Conservation (phyloP, 2,888 invertebrate species). For the Apoda limacodes region DNA sequence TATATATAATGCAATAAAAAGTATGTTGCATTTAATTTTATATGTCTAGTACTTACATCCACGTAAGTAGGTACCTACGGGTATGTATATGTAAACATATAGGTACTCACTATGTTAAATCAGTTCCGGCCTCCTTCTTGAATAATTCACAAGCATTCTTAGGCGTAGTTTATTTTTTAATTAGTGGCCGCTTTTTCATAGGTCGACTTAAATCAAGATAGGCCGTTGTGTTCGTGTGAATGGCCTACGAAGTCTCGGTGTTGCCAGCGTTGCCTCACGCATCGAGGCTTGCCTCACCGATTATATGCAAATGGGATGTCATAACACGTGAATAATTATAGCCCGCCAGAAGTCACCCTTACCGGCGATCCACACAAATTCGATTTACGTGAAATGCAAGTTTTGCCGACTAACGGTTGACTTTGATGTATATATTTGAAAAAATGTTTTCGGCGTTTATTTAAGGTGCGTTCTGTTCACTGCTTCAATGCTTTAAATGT, state of each 20-base stretch:
- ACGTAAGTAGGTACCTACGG: too few relatives aligned
- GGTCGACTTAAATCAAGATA: slow-evolving; percentile 62
- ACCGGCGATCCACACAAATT: slow-evolving; percentile 59
- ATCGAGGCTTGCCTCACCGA: slow-evolving; percentile 53
- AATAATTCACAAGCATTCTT: slow-evolving; percentile 52
- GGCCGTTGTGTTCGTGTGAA: slow-evolving; percentile 55
- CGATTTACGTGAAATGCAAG: slow-evolving; percentile 63
- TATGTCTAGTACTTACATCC: too few relatives aligned
- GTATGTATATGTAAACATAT: too few relatives aligned
- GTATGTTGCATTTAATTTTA: too few relatives aligned
- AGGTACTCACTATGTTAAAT: slow-evolving; percentile 38
- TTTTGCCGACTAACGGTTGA: slow-evolving; percentile 42
- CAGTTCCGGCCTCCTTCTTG: slow-evolving; percentile 47
- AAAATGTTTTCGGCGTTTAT: too few relatives aligned
- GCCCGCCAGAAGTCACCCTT: slow-evolving; percentile 62
- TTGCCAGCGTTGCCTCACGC: slow-evolving; percentile 56
- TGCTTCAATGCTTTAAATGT: too few relatives aligned
- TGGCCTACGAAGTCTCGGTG: slow-evolving; percentile 44
- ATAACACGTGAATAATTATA: slow-evolving; percentile 69
- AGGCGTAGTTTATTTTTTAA: slow-evolving; percentile 66
- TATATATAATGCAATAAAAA: too few relatives aligned
- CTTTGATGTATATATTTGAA: slow-evolving; percentile 41
- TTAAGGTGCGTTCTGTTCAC: too few relatives aligned
- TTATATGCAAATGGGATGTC: slow-evolving; percentile 70
- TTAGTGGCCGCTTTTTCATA: slow-evolving; percentile 65